Evolutionary conservation across 2,888 invertebrate species (phyloP).

Genomic region (Scaptomyza flava): DNA sequence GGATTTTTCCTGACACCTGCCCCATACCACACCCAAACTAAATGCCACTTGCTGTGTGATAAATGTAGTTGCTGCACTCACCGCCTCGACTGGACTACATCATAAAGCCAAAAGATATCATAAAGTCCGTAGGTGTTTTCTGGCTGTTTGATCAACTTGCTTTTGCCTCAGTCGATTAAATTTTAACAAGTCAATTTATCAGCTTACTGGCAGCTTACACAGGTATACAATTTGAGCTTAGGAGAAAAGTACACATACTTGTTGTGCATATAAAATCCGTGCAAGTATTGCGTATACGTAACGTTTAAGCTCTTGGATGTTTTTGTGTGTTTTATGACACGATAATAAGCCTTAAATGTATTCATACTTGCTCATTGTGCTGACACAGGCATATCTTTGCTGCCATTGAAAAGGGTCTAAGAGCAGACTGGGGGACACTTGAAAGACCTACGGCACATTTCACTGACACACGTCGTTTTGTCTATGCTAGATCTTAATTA

Average conservation of each 20-base stretch:
- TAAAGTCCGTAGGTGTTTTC: constrained; percentile 3
- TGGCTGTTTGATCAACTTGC: constrained; percentile 19
- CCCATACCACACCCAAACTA: background rate
- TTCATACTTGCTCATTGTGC: constrained; percentile 42
- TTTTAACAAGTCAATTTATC: constrained; percentile 66
- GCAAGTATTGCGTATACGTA: constrained; percentile 52
- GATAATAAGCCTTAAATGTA: constrained; percentile 50
- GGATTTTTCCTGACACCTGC: constrained; percentile 3
- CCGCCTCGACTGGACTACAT: constrained; percentile 11
- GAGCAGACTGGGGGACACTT: constrained; percentile 26
- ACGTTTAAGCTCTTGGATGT: constrained; percentile 14
- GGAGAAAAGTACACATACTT: constrained; percentile 11
- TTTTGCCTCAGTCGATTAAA: constrained; percentile 22
- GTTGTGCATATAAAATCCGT: constrained; percentile 17
- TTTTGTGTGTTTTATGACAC: constrained; percentile 48
- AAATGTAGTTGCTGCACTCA: constrained; percentile 18
- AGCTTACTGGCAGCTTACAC: constrained; percentile 61
- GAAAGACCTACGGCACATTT: constrained; percentile 68
- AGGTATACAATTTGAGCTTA: constrained; percentile 20
- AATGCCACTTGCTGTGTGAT: constrained; percentile 27
- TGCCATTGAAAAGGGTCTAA: background rate
- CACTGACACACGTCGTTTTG: constrained; percentile 59
- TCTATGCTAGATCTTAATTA: constrained; percentile 65
- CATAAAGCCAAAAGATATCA: constrained; percentile 26
- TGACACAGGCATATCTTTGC: constrained; percentile 16